Base-by-base conservation (phyloP, 2,888 invertebrate species). In the Monopis laevigella region DNA sequence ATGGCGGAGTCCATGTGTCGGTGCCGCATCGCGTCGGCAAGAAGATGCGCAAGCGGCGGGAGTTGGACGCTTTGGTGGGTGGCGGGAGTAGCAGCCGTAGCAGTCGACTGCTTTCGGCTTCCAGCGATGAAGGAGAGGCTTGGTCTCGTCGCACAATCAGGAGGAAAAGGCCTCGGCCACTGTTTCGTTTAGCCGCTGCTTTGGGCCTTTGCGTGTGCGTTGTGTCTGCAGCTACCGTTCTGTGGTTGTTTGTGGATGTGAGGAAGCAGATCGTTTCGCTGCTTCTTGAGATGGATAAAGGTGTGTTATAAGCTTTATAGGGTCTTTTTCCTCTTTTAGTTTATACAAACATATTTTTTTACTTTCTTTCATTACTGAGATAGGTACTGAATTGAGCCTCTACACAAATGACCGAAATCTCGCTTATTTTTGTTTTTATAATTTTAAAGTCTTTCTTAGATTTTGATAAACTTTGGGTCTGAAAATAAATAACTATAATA, bases 31-130 rank as follows among this genome's bases (percentile, higher is more conserved):
- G 88, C 75, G 70, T 88, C 75, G 63, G 82, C 50, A 90, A 90
- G 69, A 89, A 89, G 72, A 89, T 90, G 88, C 82, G 88, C 58
- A 90, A 90, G 61, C 83, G 90, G 49, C 84, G 88, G 57, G 89
- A 90, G 65, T 70, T 90, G 52, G 90, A 90, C 62, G 90, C 90
- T 30, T 65, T 90, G 41, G 88, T 88, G 39, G 58, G 82, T 70
- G 62, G 88, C 60, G 70, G 60, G 18, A 54, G 51, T 40, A 77
- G 68, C 1, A 69, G 71, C 17, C 60, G 82, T 3, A 69, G 78
- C 1, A 80, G 80, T 30, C 72, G 87, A 61, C 83, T 88, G 51
- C 77, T 85, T 54, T 83, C 88, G 38, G 80, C 88, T 45, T 86
- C 87, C 32, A 78, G 78, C 42, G 80, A 80, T 42, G 80, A 80